phyloP scores from a whole-genome alignment of 1,140 invertebrate species.

The Anastrepha obliqua region DNA sequence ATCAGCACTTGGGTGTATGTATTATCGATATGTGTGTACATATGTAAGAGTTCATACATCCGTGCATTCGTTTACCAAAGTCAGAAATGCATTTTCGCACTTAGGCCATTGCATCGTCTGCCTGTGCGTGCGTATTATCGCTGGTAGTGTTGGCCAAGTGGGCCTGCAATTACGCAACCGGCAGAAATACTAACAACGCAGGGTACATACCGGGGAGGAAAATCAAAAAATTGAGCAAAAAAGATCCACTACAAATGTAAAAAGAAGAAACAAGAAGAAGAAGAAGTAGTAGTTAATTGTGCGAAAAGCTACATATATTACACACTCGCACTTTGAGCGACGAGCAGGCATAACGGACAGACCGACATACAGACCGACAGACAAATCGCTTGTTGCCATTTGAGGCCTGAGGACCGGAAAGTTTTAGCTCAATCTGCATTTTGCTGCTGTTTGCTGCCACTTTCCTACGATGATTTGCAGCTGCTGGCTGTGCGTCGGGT shows the following conservation, averaged over 20 bases:
- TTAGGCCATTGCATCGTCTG: background rate
- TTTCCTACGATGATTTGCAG: constrained; percentile 23
- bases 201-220: background rate
- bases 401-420: constrained; percentile 35
- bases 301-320: constrained; percentile 49
- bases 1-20: too few relatives aligned
- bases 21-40: background rate
- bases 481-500: constrained; percentile 14
- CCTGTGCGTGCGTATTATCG: constrained; percentile 22
- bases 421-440: constrained; percentile 38
- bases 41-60: background rate
- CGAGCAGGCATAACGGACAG: background rate
- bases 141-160: constrained; percentile 6
- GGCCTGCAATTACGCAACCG: constrained; percentile 35
- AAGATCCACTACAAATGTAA: background rate
- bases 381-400: constrained; percentile 17
- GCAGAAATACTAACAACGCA: constrained; percentile 1
- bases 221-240: constrained; percentile 16
- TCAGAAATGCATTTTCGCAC: background rate
- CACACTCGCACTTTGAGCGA: background rate
- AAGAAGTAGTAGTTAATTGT: constrained; percentile 30
- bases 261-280: background rate
- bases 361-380: background rate
- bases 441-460: background rate
- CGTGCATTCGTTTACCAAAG: background rate